A percentile compares a stretch with the other conserved stretches of the same genome.
phyloP scores from a whole-genome alignment of 2,797 vertebrate species.

The Cyclopterus lumpus region DNA sequence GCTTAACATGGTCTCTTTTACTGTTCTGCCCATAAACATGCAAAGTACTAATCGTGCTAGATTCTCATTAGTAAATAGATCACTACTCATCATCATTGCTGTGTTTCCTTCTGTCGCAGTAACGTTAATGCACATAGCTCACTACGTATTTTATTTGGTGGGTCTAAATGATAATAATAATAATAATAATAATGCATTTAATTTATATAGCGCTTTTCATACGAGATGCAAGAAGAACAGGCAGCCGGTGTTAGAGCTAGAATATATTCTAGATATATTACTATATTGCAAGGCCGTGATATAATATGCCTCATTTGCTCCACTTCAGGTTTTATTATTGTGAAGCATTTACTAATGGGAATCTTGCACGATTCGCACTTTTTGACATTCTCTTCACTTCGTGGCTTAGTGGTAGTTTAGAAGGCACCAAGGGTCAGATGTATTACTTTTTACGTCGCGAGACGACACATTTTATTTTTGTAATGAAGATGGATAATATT shows the following conservation, averaged over 20 bases:
- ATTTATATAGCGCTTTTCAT: too few relatives aligned
- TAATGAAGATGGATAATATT: too few relatives aligned
- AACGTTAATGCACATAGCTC: background rate
- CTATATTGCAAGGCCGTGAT: background rate
- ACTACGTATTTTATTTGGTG: background rate
- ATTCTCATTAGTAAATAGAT: background rate
- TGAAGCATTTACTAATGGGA: background rate
- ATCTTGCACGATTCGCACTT: background rate
- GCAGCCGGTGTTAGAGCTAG: background rate
- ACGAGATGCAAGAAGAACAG: background rate
- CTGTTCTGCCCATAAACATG: too few relatives aligned
- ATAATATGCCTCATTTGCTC: background rate
- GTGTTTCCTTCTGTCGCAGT: background rate
- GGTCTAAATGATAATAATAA: too few relatives aligned
- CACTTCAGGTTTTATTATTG: background rate
- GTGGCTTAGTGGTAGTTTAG: too few relatives aligned
- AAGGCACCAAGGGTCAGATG: too few relatives aligned
- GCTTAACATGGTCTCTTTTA: too few relatives aligned
- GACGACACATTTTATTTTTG: background rate
- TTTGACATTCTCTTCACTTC: too few relatives aligned
- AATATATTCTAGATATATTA: background rate
- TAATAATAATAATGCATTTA: too few relatives aligned
- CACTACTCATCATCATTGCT: background rate
- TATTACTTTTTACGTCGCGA: background rate
- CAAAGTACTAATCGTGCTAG: background rate